These are phyloP conservation scores for Chlorocebus sabaeus DNA, from an alignment of 2,113 vertebrate species.

Conservation along the genomic window DNA sequence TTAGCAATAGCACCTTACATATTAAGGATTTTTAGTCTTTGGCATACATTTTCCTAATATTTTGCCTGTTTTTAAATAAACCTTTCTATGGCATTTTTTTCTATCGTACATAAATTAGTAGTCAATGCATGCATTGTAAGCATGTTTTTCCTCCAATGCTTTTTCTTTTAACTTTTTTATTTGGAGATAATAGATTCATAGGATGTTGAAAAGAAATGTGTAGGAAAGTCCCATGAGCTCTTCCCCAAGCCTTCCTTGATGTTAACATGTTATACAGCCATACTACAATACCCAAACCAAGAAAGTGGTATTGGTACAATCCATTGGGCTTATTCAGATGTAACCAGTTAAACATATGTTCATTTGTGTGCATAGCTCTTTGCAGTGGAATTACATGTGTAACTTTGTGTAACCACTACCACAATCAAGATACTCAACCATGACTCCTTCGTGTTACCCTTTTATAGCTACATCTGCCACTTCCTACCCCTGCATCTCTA, in stretches of 20 bases:
- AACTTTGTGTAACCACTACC: neutral
- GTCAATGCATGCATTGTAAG: neutral
- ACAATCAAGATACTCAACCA: neutral
- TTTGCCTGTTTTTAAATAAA: neutral
- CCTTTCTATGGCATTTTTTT: neutral
- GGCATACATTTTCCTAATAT: neutral
- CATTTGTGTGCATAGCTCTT: neutral
- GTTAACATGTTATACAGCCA: neutral
- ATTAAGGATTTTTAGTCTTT: neutral
- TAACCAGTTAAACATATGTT: neutral
- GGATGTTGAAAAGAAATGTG: neutral
- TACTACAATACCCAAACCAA: neutral
- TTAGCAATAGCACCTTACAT: neutral
- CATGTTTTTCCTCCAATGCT: neutral
- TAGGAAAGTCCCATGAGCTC: neutral
- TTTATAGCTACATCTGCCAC: neutral
- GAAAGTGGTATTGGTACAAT: neutral
- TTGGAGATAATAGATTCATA: neutral
- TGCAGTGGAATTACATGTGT: neutral
- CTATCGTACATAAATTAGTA: neutral
- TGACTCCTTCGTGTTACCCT: neutral
- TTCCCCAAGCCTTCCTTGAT: neutral
- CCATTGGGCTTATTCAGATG: neutral
- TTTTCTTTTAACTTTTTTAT: neutral
- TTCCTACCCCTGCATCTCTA: neutral